Percentiles rank a stretch among this genome's conserved stretches.
Evolutionary conservation across 1,140 invertebrate species (phyloP).

Genomic region (Temnothorax curvispinosus): DNA sequence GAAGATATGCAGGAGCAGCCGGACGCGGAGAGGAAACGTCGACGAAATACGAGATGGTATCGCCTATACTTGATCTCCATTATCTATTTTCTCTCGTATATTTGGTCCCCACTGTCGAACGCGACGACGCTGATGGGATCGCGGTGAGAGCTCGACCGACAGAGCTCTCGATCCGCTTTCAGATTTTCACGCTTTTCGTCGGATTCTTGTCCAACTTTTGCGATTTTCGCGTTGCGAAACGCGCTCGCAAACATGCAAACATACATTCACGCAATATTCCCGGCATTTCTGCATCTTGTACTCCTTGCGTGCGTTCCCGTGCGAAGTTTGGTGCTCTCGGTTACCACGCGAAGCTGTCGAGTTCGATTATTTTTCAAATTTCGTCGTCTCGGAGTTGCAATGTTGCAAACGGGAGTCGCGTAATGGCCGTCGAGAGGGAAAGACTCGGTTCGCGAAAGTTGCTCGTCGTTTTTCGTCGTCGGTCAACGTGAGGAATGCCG

Average conservation of each 20-base stretch:
- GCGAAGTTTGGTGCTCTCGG: neutral
- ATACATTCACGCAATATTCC: neutral
- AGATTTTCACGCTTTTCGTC: neutral
- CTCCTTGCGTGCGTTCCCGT: neutral
- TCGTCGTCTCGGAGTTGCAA: no score
- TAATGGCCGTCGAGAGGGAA: neutral
- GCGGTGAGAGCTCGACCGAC: neutral
- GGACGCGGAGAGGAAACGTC: neutral
- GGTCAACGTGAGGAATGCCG: neutral
- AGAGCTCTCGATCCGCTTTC: neutral
- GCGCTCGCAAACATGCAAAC: no score
- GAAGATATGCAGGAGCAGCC: neutral
- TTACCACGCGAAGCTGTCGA: neutral
- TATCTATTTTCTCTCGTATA: slow-evolving; percentile 25
- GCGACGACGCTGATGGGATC: neutral
- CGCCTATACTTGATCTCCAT: neutral
- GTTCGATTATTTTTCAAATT: neutral
- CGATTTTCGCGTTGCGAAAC: neutral
- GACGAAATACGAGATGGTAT: neutral
- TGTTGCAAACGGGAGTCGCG: neutral
- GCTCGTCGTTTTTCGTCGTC: neutral
- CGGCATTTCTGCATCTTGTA: neutral
- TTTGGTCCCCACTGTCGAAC: neutral
- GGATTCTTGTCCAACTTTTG: neutral
- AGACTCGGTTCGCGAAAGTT: neutral